Conservation (phyloP, 2,888 invertebrate species). For the Orthosia incerta region DNA sequence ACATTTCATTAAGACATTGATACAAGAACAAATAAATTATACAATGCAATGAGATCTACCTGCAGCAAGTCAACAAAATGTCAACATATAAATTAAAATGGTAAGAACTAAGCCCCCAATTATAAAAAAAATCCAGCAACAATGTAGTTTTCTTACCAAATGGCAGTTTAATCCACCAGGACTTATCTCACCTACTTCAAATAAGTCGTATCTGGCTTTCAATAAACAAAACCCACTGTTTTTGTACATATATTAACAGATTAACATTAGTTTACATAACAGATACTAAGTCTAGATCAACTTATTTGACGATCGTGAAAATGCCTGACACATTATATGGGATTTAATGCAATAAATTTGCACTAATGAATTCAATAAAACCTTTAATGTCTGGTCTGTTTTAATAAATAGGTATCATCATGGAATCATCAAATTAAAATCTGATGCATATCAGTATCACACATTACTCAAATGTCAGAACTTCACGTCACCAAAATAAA, state of each 20-base stretch:
- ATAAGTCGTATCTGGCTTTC: slow-evolving; percentile 50
- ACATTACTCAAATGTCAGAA: slow-evolving; percentile 84
- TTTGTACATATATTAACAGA: slow-evolving; percentile 47
- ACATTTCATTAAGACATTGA: slow-evolving; percentile 66
- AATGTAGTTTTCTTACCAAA: slow-evolving; percentile 48
- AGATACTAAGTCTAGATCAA: slow-evolving; percentile 53
- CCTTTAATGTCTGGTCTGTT: slow-evolving; percentile 74
- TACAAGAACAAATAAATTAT: slow-evolving; percentile 69
- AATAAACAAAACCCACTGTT: slow-evolving; percentile 45
- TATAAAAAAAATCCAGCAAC: slow-evolving; percentile 35
- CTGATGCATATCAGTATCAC: slow-evolving; percentile 86
- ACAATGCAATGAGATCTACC: slow-evolving; percentile 71
- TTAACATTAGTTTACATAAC: slow-evolving; percentile 43
- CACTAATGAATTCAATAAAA: slow-evolving; percentile 73
- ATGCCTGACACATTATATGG: slow-evolving; percentile 45
- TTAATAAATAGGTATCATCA: slow-evolving; percentile 79
- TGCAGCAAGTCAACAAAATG: slow-evolving; percentile 59
- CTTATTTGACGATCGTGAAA: slow-evolving; percentile 61
- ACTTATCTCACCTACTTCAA: slow-evolving; percentile 50
- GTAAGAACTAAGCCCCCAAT: slow-evolving; percentile 55
- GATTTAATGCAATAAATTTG: slow-evolving; percentile 53
- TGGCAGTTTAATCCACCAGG: slow-evolving; percentile 59
- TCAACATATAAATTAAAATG: slow-evolving; percentile 59
- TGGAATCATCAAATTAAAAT: slow-evolving; percentile 85
- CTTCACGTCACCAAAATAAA: slow-evolving; percentile 87